These are phyloP conservation scores for Acanthiza pusilla DNA, from an alignment of 2,797 vertebrate species.

Conservation along the genomic window DNA sequence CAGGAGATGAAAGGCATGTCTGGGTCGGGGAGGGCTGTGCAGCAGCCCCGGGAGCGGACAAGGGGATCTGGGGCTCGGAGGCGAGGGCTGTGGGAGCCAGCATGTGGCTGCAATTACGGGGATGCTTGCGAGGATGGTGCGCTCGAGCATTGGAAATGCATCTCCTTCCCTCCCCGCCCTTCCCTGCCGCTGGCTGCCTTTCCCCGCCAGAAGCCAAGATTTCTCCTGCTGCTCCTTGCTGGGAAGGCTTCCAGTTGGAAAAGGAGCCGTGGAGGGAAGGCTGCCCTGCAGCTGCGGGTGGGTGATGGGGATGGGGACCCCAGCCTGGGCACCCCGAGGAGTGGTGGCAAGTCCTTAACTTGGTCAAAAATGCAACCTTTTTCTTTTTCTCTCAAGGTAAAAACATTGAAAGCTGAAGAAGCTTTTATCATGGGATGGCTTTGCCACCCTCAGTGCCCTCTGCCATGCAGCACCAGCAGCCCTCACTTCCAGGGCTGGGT, in stretches of 20 bases:
- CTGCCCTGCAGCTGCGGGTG: neutral
- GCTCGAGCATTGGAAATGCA: neutral
- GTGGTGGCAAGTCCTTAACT: neutral
- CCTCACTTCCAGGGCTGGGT: neutral
- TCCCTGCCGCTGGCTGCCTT: neutral
- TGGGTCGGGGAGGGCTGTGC: neutral
- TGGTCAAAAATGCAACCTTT: neutral
- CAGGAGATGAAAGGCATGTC: neutral
- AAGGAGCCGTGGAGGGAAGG: neutral
- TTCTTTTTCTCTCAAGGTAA: neutral
- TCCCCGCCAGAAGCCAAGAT: conserved; percentile 35
- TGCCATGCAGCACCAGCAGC: neutral
- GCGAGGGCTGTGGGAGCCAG: neutral
- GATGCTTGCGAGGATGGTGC: neutral
- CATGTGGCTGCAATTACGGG: conserved; percentile 55
- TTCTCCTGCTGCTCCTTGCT: conserved; percentile 52
- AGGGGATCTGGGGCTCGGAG: neutral
- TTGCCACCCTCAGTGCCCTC: neutral
- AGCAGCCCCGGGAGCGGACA: neutral
- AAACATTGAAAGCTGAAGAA: neutral
- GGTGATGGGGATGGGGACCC: neutral
- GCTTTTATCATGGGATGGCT: neutral
- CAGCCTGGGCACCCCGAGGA: neutral
- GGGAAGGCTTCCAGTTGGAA: conserved; percentile 8
- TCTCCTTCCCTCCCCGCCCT: neutral